A percentile compares a stretch with the other conserved stretches of the same genome.
Evolutionary conservation across 2,113 vertebrate species (phyloP).

Genomic region (Neolamprologus brichardi): DNA sequence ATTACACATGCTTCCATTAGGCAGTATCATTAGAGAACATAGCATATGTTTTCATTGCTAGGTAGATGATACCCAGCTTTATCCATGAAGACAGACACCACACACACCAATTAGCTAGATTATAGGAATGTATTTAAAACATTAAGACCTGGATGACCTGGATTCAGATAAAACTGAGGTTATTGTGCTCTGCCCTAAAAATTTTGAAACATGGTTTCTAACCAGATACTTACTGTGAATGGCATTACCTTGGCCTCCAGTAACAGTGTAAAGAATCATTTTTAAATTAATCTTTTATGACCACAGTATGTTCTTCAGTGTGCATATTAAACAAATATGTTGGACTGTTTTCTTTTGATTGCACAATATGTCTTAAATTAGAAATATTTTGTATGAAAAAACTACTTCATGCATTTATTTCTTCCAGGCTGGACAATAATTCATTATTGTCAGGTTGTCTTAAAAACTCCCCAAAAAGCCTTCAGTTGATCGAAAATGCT

Average conservation of each 20-base stretch:
- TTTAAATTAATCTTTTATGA: neutral
- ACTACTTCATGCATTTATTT: neutral
- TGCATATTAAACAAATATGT: neutral
- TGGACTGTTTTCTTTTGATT: neutral
- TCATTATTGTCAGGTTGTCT: neutral
- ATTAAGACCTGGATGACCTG: neutral
- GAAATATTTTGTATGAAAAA: neutral
- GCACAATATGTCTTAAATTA: neutral
- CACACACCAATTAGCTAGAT: neutral
- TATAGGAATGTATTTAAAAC: neutral
- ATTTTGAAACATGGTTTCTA: accelerated
- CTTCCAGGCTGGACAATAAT: no score
- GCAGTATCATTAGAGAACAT: neutral
- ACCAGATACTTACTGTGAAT: neutral
- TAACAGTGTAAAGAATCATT: neutral
- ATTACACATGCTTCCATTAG: neutral
- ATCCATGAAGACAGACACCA: neutral
- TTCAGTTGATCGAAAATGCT: neutral
- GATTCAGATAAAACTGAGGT: neutral
- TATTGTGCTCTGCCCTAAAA: neutral
- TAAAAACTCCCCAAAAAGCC: neutral
- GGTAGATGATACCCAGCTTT: neutral
- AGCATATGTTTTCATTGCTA: neutral
- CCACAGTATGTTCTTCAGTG: neutral
- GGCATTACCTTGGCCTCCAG: neutral